Conservation (phyloP, 1,140 invertebrate species). For the Belonocnema kinseyi region DNA sequence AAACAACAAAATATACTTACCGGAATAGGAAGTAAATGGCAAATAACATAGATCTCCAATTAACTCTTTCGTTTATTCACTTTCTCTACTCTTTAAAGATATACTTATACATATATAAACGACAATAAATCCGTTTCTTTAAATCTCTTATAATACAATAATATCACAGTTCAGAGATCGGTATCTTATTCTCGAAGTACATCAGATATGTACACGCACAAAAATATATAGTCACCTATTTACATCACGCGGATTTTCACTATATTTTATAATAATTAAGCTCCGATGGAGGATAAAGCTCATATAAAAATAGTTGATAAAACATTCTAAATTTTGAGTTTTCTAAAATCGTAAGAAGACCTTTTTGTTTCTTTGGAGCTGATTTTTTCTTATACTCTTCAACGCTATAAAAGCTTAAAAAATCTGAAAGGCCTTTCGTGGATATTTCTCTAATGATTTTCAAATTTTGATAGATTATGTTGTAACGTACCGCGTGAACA, state of each 20-base stretch:
- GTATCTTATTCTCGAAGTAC: conserved; percentile 63
- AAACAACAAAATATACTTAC: background rate
- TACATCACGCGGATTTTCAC: conserved; percentile 52
- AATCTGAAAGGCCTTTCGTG: no score
- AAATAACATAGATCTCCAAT: background rate
- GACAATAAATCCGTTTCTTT: conserved; percentile 63
- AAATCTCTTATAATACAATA: conserved; percentile 73
- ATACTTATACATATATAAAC: conserved; percentile 53
- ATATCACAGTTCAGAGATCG: conserved; percentile 76
- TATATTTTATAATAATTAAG: conserved; percentile 43
- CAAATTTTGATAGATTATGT: no score
- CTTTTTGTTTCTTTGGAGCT: no score
- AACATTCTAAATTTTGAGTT: no score
- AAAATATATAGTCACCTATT: conserved; percentile 62
- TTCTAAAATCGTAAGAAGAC: no score
- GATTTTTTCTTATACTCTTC: no score
- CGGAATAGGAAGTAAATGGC: background rate
- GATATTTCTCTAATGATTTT: no score
- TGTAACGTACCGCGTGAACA: no score
- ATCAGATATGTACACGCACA: conserved; percentile 62
- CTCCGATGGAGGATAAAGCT: background rate
- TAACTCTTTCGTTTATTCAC: conserved; percentile 40
- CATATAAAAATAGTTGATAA: no score
- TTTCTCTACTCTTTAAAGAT: conserved; percentile 48
- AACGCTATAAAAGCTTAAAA: no score